A percentile compares a stretch with the other conserved stretches of the same genome.
Conservation (phyloP, 2,888 invertebrate species). For the Teleogryllus oceanicus region DNA sequence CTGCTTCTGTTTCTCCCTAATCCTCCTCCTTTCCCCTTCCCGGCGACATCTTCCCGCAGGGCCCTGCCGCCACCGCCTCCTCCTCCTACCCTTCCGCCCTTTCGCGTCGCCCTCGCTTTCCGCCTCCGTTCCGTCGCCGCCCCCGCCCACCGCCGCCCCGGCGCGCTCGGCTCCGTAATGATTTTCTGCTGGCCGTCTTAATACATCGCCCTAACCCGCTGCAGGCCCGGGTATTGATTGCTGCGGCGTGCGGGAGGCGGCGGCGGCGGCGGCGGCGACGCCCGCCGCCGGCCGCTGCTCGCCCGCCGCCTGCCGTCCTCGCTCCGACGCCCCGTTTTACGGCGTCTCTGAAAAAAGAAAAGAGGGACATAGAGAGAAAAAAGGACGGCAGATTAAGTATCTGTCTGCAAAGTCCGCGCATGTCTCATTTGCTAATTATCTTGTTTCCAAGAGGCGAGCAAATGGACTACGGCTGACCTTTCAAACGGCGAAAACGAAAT, state of each 20-base stretch:
- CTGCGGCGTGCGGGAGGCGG: background rate
- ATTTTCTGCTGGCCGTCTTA: slow-evolving; percentile 18
- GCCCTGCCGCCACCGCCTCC: background rate
- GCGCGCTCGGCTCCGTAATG: background rate
- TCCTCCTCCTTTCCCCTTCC: background rate
- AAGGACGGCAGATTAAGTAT: too few relatives aligned
- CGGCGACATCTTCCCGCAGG: background rate
- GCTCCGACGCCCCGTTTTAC: background rate
- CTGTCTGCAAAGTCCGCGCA: too few relatives aligned
- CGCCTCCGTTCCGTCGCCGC: background rate
- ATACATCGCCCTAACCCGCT: slow-evolving; percentile 18
- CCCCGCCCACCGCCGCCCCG: background rate
- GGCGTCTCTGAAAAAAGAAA: background rate
- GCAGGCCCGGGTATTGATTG: background rate
- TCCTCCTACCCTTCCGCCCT: background rate
- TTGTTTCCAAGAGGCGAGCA: too few relatives aligned
- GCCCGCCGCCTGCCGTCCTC: background rate
- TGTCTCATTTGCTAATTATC: too few relatives aligned
- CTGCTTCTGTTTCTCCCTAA: background rate
- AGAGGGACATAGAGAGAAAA: too few relatives aligned
- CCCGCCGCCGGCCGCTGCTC: background rate
- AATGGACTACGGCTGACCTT: too few relatives aligned
- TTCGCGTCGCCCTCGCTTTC: background rate
- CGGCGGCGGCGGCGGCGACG: background rate
- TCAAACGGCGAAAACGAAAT: too few relatives aligned